Evolutionary conservation across 2,888 invertebrate species (phyloP).

Genomic region (Agrypnus murinus): DNA sequence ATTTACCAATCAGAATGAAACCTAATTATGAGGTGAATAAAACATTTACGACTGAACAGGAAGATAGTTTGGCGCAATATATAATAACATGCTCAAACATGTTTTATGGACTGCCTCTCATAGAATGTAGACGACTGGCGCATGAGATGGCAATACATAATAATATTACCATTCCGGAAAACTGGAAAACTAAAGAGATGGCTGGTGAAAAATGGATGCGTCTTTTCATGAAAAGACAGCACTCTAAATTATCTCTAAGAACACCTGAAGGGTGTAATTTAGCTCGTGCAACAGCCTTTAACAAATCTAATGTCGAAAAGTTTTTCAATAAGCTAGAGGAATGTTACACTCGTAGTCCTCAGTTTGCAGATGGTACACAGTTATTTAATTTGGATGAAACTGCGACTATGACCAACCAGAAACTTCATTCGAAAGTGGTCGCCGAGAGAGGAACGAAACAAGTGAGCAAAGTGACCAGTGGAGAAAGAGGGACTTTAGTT

Average conservation of each 20-base stretch:
- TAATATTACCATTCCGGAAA: conserved; percentile 48
- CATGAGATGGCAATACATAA: conserved; percentile 52
- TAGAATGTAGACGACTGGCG: conserved; percentile 50
- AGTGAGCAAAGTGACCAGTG: conserved; percentile 63
- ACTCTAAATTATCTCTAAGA: conserved; percentile 49
- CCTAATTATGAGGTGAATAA: conserved; percentile 52
- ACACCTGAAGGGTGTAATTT: conserved; percentile 55
- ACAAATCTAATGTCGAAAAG: conserved; percentile 49
- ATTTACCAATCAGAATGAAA: conserved; percentile 33
- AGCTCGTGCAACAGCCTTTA: conserved; percentile 55
- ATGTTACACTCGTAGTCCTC: conserved; percentile 34
- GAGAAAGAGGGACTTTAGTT: conserved; percentile 64
- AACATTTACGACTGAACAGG: conserved; percentile 50
- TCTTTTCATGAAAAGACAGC: conserved; percentile 49
- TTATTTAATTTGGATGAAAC: conserved; percentile 59
- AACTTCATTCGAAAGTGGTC: conserved; percentile 53
- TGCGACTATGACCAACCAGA: conserved; percentile 54
- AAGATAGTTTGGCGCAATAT: conserved; percentile 46
- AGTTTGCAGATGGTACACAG: conserved; percentile 44
- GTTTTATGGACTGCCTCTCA: conserved; percentile 52
- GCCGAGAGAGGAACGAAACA: conserved; percentile 56
- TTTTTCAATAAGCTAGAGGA: conserved; percentile 52
- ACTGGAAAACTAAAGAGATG: conserved; percentile 49
- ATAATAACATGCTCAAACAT: conserved; percentile 48
- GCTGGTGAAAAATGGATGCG: conserved; percentile 52